These are phyloP conservation scores for Drosophila niveifrons DNA, from an alignment of 2,888 invertebrate genomes.

Conservation along the genomic window DNA sequence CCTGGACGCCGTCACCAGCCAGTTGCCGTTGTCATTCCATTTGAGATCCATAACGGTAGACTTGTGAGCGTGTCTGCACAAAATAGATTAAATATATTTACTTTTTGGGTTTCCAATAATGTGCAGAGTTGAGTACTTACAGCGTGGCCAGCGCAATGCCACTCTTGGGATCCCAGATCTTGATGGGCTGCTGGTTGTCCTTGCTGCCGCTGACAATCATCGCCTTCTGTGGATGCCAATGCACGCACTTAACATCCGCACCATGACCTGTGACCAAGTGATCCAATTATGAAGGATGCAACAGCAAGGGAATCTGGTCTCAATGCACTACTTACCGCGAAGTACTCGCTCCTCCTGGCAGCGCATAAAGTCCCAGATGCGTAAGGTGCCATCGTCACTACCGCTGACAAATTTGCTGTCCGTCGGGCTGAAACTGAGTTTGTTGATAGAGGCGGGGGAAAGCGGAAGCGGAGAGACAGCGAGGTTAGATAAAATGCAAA, in stretches of 20 bases:
- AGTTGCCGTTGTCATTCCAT: constrained; percentile 99
- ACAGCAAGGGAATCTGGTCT: background rate
- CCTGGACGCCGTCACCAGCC: constrained; percentile 98
- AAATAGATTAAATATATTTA: too few relatives aligned
- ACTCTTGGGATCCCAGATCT: constrained; percentile 99
- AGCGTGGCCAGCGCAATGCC: constrained; percentile 97
- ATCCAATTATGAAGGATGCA: background rate
- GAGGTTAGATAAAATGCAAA: constrained; percentile 57
- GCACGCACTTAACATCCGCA: constrained; percentile 99
- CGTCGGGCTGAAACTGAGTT: constrained; percentile 97
- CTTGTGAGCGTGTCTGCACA: constrained; percentile 96
- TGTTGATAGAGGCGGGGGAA: constrained; percentile 1
- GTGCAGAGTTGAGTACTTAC: constrained; percentile 86
- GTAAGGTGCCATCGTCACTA: constrained; percentile 99
- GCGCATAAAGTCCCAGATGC: constrained; percentile 99
- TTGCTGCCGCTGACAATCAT: constrained; percentile 99
- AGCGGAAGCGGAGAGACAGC: constrained; percentile 23
- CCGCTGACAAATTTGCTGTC: constrained; percentile 99
- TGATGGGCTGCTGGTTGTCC: constrained; percentile 99
- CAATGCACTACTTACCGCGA: constrained; percentile 87
- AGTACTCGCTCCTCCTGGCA: constrained; percentile 98
- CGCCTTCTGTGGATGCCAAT: constrained; percentile 99
- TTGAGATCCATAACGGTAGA: constrained; percentile 99
- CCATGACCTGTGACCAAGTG: constrained; percentile 91
- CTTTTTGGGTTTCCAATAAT: background rate